Conservation (phyloP, 2,113 vertebrate species). For the Panthera uncia region DNA sequence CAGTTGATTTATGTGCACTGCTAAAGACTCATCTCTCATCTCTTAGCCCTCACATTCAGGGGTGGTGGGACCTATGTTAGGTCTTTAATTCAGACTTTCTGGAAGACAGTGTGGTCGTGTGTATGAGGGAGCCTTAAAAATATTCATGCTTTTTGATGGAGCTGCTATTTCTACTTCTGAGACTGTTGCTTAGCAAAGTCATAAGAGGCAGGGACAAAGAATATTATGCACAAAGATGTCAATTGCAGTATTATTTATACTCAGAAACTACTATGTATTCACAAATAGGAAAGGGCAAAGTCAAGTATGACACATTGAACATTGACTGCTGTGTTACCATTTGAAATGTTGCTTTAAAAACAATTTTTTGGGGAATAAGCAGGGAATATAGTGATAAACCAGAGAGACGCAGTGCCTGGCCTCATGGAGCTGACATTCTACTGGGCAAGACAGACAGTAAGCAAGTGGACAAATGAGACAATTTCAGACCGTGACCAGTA, state of each 20-base stretch:
- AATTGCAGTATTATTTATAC: neutral
- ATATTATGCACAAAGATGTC: neutral
- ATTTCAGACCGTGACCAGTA: neutral
- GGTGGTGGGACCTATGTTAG: fast-evolving
- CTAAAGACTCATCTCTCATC: fast-evolving
- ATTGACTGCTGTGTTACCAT: neutral
- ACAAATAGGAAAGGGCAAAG: neutral
- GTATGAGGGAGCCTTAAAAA: neutral
- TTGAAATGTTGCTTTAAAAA: neutral
- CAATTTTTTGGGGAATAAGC: neutral
- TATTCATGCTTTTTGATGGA: neutral
- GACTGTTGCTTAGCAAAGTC: neutral
- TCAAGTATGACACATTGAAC: neutral
- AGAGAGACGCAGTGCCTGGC: neutral
- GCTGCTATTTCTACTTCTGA: neutral
- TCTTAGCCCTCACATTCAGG: neutral
- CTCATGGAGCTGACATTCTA: neutral
- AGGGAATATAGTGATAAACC: neutral
- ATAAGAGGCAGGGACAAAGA: neutral
- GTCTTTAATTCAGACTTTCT: neutral
- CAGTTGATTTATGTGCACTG: fast-evolving
- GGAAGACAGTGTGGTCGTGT: neutral
- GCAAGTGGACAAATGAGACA: neutral
- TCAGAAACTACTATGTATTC: neutral
- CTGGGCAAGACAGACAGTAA: neutral